phyloP scores from a whole-genome alignment of 2,888 invertebrate genomes.

The Lordiphosa andalusiaca region DNA sequence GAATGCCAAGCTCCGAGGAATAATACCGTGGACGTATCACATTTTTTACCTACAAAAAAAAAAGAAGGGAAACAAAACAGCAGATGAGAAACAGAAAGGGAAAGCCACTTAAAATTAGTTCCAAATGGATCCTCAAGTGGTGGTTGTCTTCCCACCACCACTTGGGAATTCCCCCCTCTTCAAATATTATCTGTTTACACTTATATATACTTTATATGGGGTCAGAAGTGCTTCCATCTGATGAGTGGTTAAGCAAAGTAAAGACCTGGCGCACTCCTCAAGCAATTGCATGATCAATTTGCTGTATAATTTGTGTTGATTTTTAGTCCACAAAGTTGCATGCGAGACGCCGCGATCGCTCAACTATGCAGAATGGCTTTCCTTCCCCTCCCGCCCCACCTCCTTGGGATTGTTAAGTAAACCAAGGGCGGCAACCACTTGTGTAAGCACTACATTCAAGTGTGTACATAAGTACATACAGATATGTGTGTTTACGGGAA shows the following conservation, averaged over 20 bases:
- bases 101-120: slow-evolving; percentile 3
- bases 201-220: too few relatives aligned
- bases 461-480: slow-evolving; percentile 12
- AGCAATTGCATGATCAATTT: slow-evolving; percentile 1
- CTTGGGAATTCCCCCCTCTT: slow-evolving; percentile 18
- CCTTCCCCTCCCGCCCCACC: not conserved
- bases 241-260: not conserved
- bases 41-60: slow-evolving; percentile 81
- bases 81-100: slow-evolving; percentile 4
- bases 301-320: not conserved
- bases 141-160: not conserved
- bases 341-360: not conserved
- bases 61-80: not conserved
- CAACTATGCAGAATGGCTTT: too few relatives aligned
- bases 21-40: slow-evolving; percentile 94
- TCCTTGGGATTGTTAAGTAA: slow-evolving; percentile 15
- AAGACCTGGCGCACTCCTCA: not conserved
- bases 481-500: slow-evolving; percentile 14
- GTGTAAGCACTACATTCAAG: slow-evolving; percentile 7
- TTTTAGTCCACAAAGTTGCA: not conserved
- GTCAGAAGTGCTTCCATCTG: slow-evolving; percentile 4
- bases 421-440: slow-evolving; percentile 15
- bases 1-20: slow-evolving; percentile 96
- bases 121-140: slow-evolving; percentile 7
- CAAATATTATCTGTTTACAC: too few relatives aligned